Conservation (phyloP, 2,797 vertebrate species). For the Alectoris magna region DNA sequence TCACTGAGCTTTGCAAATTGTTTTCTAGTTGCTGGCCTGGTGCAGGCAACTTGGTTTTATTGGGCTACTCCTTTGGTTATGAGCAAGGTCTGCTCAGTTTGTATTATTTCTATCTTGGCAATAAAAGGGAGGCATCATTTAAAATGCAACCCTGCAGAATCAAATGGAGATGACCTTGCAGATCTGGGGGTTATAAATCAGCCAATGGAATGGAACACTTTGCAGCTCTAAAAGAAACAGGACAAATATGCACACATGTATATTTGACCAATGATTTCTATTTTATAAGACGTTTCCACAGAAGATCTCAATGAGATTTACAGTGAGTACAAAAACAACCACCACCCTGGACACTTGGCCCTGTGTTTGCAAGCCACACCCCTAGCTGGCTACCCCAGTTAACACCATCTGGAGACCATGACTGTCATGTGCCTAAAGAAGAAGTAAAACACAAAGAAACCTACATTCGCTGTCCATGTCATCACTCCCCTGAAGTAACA, state of each 20-base stretch:
- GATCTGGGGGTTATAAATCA: slow-evolving; percentile 52
- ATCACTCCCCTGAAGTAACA: neutral
- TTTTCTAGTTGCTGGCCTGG: slow-evolving; percentile 10
- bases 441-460: neutral
- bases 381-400: neutral
- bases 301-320: slow-evolving; percentile 1
- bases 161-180: slow-evolving; percentile 59
- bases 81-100: slow-evolving; percentile 17
- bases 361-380: neutral
- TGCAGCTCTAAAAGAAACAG: slow-evolving; percentile 6
- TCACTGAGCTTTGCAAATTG: slow-evolving; percentile 18
- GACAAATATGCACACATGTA: neutral
- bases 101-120: slow-evolving; percentile 47
- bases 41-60: slow-evolving; percentile 39
- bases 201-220: slow-evolving; percentile 13
- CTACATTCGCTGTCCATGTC: neutral
- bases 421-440: neutral
- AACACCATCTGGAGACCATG: neutral
- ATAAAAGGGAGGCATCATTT: slow-evolving; percentile 42
- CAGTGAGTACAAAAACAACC: neutral
- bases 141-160: slow-evolving; percentile 54
- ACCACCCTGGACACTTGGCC: neutral
- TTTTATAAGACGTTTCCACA: neutral
- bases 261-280: slow-evolving; percentile 1
- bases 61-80: slow-evolving; percentile 40